Percentiles rank a stretch among this genome's conserved stretches.
Evolutionary conservation across 2,888 invertebrate genomes (phyloP).

Genomic region (Nesidiocoris tenuis): DNA sequence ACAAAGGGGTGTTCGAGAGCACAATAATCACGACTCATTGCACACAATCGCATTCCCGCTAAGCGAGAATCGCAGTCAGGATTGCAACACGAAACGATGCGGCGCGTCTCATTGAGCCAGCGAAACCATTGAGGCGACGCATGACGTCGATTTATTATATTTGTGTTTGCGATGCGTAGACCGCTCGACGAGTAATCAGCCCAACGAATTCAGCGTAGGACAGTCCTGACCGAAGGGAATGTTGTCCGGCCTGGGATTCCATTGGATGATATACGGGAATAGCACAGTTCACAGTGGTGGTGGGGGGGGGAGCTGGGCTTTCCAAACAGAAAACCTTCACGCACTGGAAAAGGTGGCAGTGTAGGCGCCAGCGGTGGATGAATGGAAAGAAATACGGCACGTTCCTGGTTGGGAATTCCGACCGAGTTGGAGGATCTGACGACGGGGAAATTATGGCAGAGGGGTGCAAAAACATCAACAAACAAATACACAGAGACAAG

Average conservation of each 20-base stretch:
- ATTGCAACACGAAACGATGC: too few relatives aligned
- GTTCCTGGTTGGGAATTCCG: background rate
- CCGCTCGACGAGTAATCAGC: slow-evolving; percentile 1
- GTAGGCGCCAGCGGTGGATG: background rate
- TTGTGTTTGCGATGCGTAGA: background rate
- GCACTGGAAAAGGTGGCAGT: background rate
- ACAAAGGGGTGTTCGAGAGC: too few relatives aligned
- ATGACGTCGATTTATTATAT: slow-evolving; percentile 11
- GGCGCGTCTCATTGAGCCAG: background rate
- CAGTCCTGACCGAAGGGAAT: slow-evolving; percentile 3
- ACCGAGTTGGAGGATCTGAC: background rate
- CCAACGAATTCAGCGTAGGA: background rate
- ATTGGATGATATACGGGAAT: slow-evolving; percentile 31
- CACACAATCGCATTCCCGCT: too few relatives aligned
- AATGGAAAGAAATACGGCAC: background rate
- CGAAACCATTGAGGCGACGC: background rate
- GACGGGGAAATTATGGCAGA: background rate
- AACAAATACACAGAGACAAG: background rate
- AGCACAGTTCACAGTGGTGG: background rate
- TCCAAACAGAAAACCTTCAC: background rate
- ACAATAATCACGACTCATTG: too few relatives aligned
- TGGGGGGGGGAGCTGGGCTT: background rate
- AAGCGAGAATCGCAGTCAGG: too few relatives aligned
- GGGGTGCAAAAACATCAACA: background rate
- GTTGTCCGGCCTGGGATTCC: slow-evolving; percentile 13